Percentiles rank a stretch among this genome's conserved stretches.
These are phyloP conservation scores for Ascidia mentula DNA, from an alignment of 23 tunicate genomes.

Conservation along the genomic window DNA sequence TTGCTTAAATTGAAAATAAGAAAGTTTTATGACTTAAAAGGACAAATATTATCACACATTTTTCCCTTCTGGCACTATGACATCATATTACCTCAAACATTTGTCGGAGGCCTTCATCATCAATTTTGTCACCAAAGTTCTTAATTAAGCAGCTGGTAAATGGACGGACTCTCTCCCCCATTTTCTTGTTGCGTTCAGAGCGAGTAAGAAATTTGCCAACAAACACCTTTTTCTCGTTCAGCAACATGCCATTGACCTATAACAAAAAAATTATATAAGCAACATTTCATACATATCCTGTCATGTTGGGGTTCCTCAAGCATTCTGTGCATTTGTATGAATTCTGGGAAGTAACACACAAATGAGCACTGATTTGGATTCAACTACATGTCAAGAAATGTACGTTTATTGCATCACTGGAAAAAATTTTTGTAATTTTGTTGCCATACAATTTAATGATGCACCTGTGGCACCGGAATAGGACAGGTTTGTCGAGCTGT, in stretches of 20 bases:
- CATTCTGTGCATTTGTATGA: conserved; percentile 76
- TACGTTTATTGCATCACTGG: no score
- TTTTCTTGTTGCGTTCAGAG: conserved; percentile 62
- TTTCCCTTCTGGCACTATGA: neutral
- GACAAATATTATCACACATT: neutral
- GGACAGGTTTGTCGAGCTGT: conserved; percentile 15
- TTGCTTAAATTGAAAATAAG: conserved; percentile 9
- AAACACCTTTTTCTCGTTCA: conserved; percentile 65
- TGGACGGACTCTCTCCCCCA: conserved; percentile 73
- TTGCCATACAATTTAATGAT: no score
- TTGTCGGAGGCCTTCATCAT: conserved; percentile 49
- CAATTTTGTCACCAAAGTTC: conserved; percentile 80
- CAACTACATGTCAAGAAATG: no score
- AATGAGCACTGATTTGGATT: no score
- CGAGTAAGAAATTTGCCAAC: conserved; percentile 84
- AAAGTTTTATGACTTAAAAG: no score
- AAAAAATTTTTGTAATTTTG: no score
- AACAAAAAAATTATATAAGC: neutral
- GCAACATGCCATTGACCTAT: conserved; percentile 72
- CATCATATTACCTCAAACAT: conserved; percentile 54
- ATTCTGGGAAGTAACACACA: no score
- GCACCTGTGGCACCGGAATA: no score
- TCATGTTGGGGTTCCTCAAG: conserved; percentile 88
- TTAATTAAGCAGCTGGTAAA: conserved; percentile 93
- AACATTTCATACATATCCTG: no score